These are phyloP conservation scores for Aphaenogaster floridana DNA, from an alignment of 1,140 invertebrate genomes.

Conservation along the genomic window DNA sequence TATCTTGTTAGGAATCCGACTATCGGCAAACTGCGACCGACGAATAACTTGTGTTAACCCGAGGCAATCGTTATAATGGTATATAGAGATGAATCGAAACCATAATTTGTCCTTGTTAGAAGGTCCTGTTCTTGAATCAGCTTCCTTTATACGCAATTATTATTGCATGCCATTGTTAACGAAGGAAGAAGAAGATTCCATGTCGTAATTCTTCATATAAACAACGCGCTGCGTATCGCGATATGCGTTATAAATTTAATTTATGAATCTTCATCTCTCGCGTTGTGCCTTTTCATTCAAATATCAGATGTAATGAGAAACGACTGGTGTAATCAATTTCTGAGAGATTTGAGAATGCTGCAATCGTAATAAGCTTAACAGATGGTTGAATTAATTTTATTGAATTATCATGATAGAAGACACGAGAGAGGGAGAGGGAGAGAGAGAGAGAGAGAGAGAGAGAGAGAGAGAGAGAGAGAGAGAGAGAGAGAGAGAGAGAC, in stretches of 20 bases:
- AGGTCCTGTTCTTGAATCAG: slow-evolving; percentile 12
- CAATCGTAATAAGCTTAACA: slow-evolving; percentile 24
- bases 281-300: not conserved
- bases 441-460: too few species aligned
- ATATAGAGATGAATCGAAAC: slow-evolving; percentile 6
- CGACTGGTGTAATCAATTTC: slow-evolving; percentile 10
- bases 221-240: not conserved
- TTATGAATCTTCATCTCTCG: slow-evolving; percentile 28
- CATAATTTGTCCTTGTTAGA: slow-evolving; percentile 47
- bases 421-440: too few species aligned
- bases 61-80: slow-evolving; percentile 46
- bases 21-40: not conserved
- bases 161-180: slow-evolving; percentile 15
- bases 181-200: not conserved
- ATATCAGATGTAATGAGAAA: slow-evolving; percentile 23
- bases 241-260: slow-evolving; percentile 58
- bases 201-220: slow-evolving; percentile 18
- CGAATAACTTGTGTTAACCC: slow-evolving; percentile 4
- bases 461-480: too few species aligned
- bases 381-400: slow-evolving; percentile 25
- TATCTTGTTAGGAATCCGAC: slow-evolving; percentile 41
- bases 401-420: not conserved
- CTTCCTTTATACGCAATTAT: slow-evolving; percentile 39
- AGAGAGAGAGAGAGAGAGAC: too few species aligned
- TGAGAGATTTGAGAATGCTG: slow-evolving; percentile 5